These are phyloP conservation scores for Albula glossodonta DNA, from an alignment of 2,113 vertebrate species.

Conservation along the genomic window DNA sequence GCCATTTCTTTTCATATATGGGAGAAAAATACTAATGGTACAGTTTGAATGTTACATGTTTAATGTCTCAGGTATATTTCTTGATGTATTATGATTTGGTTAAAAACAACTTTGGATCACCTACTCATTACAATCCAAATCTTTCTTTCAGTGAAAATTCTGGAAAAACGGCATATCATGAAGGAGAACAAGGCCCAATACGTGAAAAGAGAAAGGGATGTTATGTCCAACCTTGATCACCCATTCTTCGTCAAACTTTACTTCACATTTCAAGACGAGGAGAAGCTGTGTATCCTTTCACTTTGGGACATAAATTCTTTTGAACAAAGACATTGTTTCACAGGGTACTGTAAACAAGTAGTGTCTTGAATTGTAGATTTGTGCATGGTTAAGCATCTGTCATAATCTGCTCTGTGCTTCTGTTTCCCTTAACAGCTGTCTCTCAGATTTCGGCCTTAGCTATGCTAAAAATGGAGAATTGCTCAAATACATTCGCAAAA, in stretches of 20 bases:
- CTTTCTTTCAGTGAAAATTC: constrained; percentile 87
- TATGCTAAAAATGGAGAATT: constrained; percentile 98
- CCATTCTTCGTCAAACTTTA: constrained; percentile 98
- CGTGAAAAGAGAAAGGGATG: constrained; percentile 93
- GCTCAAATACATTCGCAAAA: constrained; percentile 98
- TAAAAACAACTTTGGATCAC: no score
- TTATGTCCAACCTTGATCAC: constrained; percentile 96
- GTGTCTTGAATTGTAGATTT: neutral
- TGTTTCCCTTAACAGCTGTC: constrained; percentile 58
- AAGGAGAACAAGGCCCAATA: constrained; percentile 98
- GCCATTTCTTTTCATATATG: neutral
- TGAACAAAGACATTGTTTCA: neutral
- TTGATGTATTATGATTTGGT: no score
- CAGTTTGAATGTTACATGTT: no score
- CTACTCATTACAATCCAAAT: no score
- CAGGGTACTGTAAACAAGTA: neutral
- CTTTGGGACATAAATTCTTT: neutral
- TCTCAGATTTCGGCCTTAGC: constrained; percentile 96
- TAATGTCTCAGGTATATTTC: no score
- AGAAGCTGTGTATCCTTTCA: constrained; percentile 98
- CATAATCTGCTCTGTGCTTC: neutral
- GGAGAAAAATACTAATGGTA: neutral
- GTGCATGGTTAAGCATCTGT: neutral
- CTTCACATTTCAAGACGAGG: constrained; percentile 99
- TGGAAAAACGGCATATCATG: constrained; percentile 98